phyloP scores from a whole-genome alignment of 2,888 invertebrate genomes.

The Blastobasis lacticolella region DNA sequence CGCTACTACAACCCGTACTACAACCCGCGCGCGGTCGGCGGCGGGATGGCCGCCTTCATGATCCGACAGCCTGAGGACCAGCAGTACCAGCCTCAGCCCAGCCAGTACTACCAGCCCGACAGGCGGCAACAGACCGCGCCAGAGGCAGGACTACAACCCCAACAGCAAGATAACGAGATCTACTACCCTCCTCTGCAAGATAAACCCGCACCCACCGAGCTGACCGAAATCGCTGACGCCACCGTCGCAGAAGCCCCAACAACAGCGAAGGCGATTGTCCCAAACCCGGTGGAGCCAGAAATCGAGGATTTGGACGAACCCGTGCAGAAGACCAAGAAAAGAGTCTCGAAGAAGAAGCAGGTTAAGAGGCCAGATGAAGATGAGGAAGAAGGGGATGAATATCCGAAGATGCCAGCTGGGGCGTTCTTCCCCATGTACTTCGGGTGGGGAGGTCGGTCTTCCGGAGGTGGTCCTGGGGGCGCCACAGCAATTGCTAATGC shows the following conservation, averaged over 20 bases:
- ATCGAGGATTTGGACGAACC: slow-evolving; percentile 48
- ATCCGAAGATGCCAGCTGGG: slow-evolving; percentile 62
- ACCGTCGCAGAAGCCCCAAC: slow-evolving; percentile 45
- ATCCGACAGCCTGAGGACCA: slow-evolving; percentile 43
- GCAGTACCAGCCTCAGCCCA: slow-evolving; percentile 28
- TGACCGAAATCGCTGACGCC: slow-evolving; percentile 41
- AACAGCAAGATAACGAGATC: slow-evolving; percentile 60
- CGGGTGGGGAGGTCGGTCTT: slow-evolving; percentile 50
- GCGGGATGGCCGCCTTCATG: slow-evolving; percentile 61
- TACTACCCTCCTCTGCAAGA: slow-evolving; percentile 36
- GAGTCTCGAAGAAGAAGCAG: slow-evolving; percentile 54
- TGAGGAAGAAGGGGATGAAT: slow-evolving; percentile 68
- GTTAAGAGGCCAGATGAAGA: slow-evolving; percentile 52
- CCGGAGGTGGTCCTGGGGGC: slow-evolving; percentile 62
- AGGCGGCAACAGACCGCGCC: slow-evolving; percentile 53
- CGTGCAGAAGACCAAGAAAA: slow-evolving; percentile 40
- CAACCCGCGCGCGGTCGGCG: slow-evolving; percentile 38
- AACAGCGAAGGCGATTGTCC: slow-evolving; percentile 37
- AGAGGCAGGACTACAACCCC: slow-evolving; percentile 40
- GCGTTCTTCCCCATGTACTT: slow-evolving; percentile 82
- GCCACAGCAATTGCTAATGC: slow-evolving; percentile 83
- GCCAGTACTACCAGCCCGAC: slow-evolving; percentile 59
- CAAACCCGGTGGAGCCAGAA: slow-evolving; percentile 53
- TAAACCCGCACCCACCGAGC: slow-evolving; percentile 35
- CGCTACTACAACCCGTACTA: slow-evolving; percentile 65